Percentiles rank a stretch among this genome's conserved stretches.
Conservation (phyloP, 2,797 vertebrate genomes). For the Sphaeramia orbicularis region DNA sequence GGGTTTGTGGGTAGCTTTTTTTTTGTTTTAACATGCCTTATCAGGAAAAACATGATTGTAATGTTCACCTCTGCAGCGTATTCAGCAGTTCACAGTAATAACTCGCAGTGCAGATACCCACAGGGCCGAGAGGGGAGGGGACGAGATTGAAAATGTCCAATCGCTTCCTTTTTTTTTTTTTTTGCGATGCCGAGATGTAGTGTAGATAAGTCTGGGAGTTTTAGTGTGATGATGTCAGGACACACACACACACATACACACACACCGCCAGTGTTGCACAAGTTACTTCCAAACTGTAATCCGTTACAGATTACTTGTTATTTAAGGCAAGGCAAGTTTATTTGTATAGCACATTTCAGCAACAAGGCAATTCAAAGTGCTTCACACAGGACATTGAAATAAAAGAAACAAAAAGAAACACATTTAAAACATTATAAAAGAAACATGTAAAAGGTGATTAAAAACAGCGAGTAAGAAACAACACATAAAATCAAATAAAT, state of each 20-base stretch:
- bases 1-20: slow-evolving; percentile 50
- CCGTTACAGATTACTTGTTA: no score
- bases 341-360: no score
- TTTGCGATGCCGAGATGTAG: slow-evolving; percentile 55
- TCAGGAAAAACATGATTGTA: slow-evolving; percentile 80
- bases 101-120: slow-evolving; percentile 67
- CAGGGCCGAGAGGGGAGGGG: slow-evolving; percentile 60
- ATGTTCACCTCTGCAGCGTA: slow-evolving; percentile 74
- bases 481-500: no score
- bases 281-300: no score
- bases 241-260: slow-evolving; percentile 12
- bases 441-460: no score
- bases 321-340: no score
- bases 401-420: no score
- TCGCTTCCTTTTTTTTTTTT: slow-evolving; percentile 69
- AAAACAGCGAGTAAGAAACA: no score
- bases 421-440: no score
- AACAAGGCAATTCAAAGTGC: no score
- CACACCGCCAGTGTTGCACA: no score
- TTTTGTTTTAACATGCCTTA: slow-evolving; percentile 79
- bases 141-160: slow-evolving; percentile 80
- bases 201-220: slow-evolving; percentile 57
- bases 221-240: slow-evolving; percentile 49
- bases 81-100: slow-evolving; percentile 77
- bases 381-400: no score